Percentiles rank a stretch among this genome's conserved stretches.
Evolutionary conservation across 1,140 invertebrate species (phyloP).

Genomic region (Listronotus bonariensis): DNA sequence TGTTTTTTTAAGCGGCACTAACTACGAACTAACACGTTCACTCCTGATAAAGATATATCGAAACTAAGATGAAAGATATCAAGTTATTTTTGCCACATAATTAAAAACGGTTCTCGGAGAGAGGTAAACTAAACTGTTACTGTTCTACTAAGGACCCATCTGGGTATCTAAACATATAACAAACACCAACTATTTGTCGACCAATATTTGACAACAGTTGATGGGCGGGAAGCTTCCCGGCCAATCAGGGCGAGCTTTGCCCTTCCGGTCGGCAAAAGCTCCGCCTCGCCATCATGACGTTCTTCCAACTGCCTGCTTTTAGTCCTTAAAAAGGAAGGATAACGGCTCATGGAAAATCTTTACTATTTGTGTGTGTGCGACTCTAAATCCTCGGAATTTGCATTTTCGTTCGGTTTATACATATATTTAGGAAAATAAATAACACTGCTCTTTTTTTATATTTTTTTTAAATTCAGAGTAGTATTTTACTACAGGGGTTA

Average conservation of each 20-base stretch:
- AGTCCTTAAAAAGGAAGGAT: constrained; percentile 39
- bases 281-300: constrained; percentile 55
- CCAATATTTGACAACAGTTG: constrained; percentile 57
- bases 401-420: constrained; percentile 34
- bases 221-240: constrained; percentile 42
- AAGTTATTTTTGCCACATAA: constrained; percentile 41
- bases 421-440: constrained; percentile 28
- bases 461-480: not conserved
- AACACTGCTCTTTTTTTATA: constrained; percentile 3
- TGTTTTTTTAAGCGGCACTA: constrained; percentile 12
- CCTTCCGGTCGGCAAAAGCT: constrained; percentile 48
- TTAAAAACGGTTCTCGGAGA: constrained; percentile 47
- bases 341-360: constrained; percentile 47
- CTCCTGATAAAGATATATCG: constrained; percentile 39
- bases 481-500: not conserved
- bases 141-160: constrained; percentile 51
- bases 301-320: constrained; percentile 46
- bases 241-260: constrained; percentile 45
- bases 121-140: constrained; percentile 50
- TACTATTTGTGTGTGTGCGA: constrained; percentile 43
- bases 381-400: constrained; percentile 37
- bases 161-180: constrained; percentile 56
- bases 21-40: constrained; percentile 16
- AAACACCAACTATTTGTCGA: constrained; percentile 57
- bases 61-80: constrained; percentile 40